A percentile compares a stretch with the other conserved stretches of the same genome.
Conservation (phyloP, 2,888 invertebrate genomes). For the Eupelmus urozonus region DNA sequence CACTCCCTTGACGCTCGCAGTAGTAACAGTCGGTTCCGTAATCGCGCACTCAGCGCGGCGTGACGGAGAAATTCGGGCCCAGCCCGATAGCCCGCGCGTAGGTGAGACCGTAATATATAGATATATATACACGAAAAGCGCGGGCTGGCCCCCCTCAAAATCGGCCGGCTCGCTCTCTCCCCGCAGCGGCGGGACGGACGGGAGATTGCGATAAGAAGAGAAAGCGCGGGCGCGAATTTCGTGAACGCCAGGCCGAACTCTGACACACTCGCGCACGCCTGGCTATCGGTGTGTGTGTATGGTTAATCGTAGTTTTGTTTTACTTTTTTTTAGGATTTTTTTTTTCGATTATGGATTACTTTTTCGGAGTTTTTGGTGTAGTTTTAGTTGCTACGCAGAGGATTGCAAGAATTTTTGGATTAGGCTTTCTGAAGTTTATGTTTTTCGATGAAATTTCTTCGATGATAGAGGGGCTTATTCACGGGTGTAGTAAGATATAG, state of each 20-base stretch:
- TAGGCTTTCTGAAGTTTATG: too few relatives aligned
- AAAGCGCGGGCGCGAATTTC: constrained; percentile 36
- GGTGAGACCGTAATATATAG: constrained; percentile 6
- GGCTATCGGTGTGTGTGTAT: background rate
- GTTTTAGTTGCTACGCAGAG: too few relatives aligned
- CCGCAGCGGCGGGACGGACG: background rate
- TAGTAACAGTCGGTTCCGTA: constrained; percentile 30
- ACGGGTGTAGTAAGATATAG: too few relatives aligned
- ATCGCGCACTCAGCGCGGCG: constrained; percentile 8
- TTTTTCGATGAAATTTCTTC: too few relatives aligned
- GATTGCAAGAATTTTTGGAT: too few relatives aligned
- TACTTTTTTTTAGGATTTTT: constrained; percentile 18
- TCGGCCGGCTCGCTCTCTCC: too few relatives aligned
- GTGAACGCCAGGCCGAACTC: constrained; percentile 10
- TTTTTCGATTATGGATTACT: too few relatives aligned
- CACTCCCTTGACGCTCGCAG: background rate
- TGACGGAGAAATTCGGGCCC: constrained; percentile 50
- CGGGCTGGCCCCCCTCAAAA: too few relatives aligned
- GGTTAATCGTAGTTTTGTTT: too few relatives aligned
- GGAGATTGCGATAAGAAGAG: constrained; percentile 46
- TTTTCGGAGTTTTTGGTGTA: too few relatives aligned
- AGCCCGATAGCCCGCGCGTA: background rate
- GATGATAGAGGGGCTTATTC: too few relatives aligned
- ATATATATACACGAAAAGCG: too few relatives aligned
- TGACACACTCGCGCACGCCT: background rate